A percentile compares a stretch with the other conserved stretches of the same genome.
These are phyloP conservation scores for Steinernema khuongi DNA, from an alignment of 1,140 invertebrate genomes.

Conservation along the genomic window DNA sequence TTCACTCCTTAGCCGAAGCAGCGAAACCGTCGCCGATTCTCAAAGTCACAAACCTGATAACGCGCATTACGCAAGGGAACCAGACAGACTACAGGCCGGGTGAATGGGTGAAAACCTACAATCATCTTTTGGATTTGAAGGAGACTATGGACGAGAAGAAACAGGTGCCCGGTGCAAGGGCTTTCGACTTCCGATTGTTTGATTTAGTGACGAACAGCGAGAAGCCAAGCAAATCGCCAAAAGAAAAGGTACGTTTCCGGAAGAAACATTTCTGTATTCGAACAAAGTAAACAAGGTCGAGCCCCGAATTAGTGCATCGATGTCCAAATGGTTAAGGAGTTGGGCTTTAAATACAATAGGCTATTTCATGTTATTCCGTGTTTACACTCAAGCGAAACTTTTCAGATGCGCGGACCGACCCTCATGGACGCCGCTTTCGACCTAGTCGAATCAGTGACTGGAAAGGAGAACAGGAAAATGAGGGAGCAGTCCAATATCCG, in stretches of 20 bases:
- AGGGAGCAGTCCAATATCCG: conserved; percentile 31
- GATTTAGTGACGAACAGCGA: conserved; percentile 48
- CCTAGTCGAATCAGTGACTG: conserved; percentile 28
- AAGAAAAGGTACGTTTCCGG: conserved; percentile 21
- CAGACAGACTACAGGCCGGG: not conserved
- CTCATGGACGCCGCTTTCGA: conserved; percentile 21
- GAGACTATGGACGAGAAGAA: conserved; percentile 42
- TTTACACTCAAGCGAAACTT: conserved; percentile 3
- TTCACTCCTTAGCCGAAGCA: not conserved
- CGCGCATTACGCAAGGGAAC: conserved; percentile 18
- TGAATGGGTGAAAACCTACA: conserved; percentile 49
- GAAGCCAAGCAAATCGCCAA: conserved; percentile 29
- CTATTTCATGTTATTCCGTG: not conserved
- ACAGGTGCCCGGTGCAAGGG: conserved; percentile 44
- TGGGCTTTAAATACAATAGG: not conserved
- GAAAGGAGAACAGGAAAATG: conserved; percentile 15
- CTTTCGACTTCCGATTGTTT: conserved; percentile 48
- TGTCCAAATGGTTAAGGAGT: not conserved
- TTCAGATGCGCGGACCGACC: conserved; percentile 21
- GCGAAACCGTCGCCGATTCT: conserved; percentile 10
- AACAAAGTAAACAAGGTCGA: not conserved
- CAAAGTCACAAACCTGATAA: conserved; percentile 42
- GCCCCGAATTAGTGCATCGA: not conserved
- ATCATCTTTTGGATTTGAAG: conserved; percentile 40
- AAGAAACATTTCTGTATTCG: not conserved